These are phyloP conservation scores for Mesodorylaimus sp. DNA, from an alignment of 2,888 invertebrate species.

Conservation along the genomic window DNA sequence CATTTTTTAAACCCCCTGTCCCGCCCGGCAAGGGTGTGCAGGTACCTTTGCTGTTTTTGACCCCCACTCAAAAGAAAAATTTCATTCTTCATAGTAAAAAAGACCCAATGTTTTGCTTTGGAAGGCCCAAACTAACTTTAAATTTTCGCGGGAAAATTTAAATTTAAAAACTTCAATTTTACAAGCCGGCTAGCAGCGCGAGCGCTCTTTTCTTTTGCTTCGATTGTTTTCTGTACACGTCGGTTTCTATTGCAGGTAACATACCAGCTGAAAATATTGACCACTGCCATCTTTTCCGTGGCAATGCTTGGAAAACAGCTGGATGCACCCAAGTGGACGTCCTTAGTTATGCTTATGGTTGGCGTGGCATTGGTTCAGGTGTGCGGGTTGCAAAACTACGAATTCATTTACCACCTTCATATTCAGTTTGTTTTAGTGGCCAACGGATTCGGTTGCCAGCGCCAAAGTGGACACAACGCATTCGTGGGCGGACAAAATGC, in stretches of 20 bases:
- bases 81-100: no score
- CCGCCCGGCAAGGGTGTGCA: no score
- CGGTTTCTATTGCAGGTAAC: slow-evolving; percentile 66
- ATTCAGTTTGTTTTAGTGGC: slow-evolving; percentile 11
- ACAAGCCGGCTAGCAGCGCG: not conserved
- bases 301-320: slow-evolving; percentile 59
- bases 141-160: no score
- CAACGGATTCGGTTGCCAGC: slow-evolving; percentile 10
- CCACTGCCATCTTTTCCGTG: slow-evolving; percentile 88
- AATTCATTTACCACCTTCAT: slow-evolving; percentile 4
- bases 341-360: slow-evolving; percentile 55
- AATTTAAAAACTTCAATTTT: not conserved
- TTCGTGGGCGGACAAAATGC: slow-evolving; percentile 16
- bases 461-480: not conserved
- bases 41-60: no score
- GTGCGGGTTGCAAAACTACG: not conserved
- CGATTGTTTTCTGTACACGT: no score
- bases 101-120: no score
- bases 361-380: slow-evolving; percentile 42
- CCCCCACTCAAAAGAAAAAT: no score
- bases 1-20: not conserved
- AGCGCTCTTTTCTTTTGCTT: not conserved
- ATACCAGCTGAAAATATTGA: slow-evolving; percentile 86
- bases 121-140: no score
- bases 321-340: slow-evolving; percentile 62